phyloP scores from a whole-genome alignment of 1,140 invertebrate genomes.

The Camponotus floridanus region DNA sequence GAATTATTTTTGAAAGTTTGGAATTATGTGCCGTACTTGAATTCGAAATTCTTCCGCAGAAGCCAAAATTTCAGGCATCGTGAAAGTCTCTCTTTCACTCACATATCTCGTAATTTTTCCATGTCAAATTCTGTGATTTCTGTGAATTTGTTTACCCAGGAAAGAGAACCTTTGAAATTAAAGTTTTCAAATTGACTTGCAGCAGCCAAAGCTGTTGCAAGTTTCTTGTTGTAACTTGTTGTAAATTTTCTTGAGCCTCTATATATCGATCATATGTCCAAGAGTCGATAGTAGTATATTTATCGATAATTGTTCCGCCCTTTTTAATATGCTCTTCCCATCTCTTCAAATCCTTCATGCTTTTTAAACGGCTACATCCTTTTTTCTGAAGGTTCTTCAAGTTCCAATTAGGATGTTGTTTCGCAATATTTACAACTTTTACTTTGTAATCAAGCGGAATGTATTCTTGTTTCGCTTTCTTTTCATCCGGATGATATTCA shows the following conservation, averaged over 20 bases:
- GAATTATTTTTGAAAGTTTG: slow-evolving; percentile 27
- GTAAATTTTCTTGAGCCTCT: neutral
- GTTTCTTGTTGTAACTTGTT: neutral
- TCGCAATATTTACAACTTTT: too few species aligned
- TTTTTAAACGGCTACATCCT: slow-evolving; percentile 9
- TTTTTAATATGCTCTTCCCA: neutral
- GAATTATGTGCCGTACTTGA: slow-evolving; percentile 18
- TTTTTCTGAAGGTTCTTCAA: neutral
- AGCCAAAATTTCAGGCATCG: neutral
- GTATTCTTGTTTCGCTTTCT: too few species aligned
- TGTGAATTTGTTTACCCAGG: neutral
- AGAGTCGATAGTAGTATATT: neutral
- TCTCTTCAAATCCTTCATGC: neutral
- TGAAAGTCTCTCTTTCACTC: neutral
- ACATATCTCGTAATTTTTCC: slow-evolving; percentile 21
- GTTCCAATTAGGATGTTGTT: too few species aligned
- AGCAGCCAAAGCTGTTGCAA: neutral
- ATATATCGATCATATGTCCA: neutral
- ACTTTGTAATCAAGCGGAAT: too few species aligned
- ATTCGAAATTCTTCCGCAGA: slow-evolving; percentile 51
- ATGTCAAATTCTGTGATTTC: neutral
- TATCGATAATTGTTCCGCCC: neutral
- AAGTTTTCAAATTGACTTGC: neutral
- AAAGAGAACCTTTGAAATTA: slow-evolving; percentile 4
- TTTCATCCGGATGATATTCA: too few species aligned